Evolutionary conservation across 1,140 invertebrate genomes (phyloP), one percentile per base, ranked within the genome.

Genomic region (Drosophila varians): DNA sequence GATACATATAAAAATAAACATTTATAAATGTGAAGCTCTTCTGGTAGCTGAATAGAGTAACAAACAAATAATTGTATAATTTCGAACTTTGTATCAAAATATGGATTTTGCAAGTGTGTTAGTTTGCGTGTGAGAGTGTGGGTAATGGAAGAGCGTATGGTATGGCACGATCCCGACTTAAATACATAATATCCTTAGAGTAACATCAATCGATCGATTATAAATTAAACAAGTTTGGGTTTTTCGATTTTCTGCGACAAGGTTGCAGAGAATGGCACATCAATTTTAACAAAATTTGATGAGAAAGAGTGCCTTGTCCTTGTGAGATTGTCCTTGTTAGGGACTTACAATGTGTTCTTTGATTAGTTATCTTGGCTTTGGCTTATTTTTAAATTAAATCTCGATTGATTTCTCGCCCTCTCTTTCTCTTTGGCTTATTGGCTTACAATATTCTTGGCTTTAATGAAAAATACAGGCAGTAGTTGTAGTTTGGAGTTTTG

Each of bases 81-180:
- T n/a, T n/a, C n/a, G n/a, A n/a, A n/a, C n/a, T n/a, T n/a, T n/a
- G n/a, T n/a, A n/a, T n/a, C n/a, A 79, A 57, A 38, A 56, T 53
- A 38, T 46, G 11, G 7, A 11, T 31, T 57, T n/a, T 64, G 36
- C 49, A 42, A 45, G 23, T 56, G 16, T 46, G 40, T 66, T 48
- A 51, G 48, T 58, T 36, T 28, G 25, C 46, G 42, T 62, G 51
- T 26, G 18, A 43, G 40, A 56, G 40, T 66, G 21, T 46, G 55
- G 28, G 38, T 40, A 42, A 65, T 84, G 75, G 72, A 84, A 86
- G 80, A 84, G 71, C 80, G 46, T 31, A 31, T 31, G 28, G 28
- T 31, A 9, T 31, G 28, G 28, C 28, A 31, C 28, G 28, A 31
- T 31, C 28, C 28, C 8, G 26, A 8, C 0, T 9, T 19, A 25